Evolutionary conservation across 2,113 vertebrate species (phyloP), one percentile per base, ranked within the genome.

Genomic region (Circaetus cinerascens): DNA sequence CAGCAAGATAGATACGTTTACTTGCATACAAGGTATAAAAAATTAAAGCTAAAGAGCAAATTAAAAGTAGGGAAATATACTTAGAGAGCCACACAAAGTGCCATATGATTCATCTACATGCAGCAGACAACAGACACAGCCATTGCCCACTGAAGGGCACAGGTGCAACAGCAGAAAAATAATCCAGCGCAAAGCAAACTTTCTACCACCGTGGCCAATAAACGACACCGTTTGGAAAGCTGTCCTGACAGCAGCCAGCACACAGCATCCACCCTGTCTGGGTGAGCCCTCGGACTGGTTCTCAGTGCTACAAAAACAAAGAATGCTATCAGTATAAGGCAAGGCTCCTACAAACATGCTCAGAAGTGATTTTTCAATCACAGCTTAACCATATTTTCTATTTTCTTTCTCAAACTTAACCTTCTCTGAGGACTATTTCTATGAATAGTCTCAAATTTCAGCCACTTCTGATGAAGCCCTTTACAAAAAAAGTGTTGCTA

Each of bases 371-470:
- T 89, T 79, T 86, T 93, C 91, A 63, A 0, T 59, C 87, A 4
- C 71, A 46, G 66, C 46, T 85, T 40, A 79, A 67, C 67, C 23
- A 1, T 59, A 38, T 76, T 90, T 90, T 91, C 89, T 73, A 15
- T 38, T 80, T 88, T 88, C 74, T 60, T 82, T 88, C 87, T 75
- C 87, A 34, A 51, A 90, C 66, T 43, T 66, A n/a, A 73, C 86
- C 93, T 93, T 59, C 91, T 89, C 91, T 27, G 21, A 85, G 95
- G 89, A 46, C 57, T 43, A 25, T 15, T 91, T 72, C 76, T 64
- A 53, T 48, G 83, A 97, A 75, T 38, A 86, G 92, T 87, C 69
- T 96, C 91, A 27, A 82, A 83, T 96, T 97, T 96, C 94, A 97
- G 59, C 84, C 87, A 63, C 80, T 96, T 95, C 81, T 94, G 95